phyloP scores from a whole-genome alignment of 23 tunicate species.

The Styela plicata region DNA sequence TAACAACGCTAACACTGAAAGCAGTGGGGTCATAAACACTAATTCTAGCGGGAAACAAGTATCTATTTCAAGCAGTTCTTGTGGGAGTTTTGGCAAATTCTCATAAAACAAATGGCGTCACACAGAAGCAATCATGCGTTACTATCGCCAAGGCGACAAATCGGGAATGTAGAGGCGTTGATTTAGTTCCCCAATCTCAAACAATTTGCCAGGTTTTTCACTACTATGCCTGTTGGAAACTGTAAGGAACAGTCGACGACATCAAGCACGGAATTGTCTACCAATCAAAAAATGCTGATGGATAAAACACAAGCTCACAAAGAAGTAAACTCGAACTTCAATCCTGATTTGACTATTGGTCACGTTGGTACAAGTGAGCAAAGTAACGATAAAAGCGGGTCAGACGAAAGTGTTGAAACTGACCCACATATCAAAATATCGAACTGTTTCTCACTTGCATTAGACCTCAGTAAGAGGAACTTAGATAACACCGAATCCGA shows the following conservation, averaged over 20 bases:
- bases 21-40: too few relatives aligned
- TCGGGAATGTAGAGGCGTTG: too few relatives aligned
- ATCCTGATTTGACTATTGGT: background rate
- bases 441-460: slow-evolving; percentile 26
- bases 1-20: background rate
- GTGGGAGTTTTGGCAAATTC: too few relatives aligned
- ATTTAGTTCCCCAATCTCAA: background rate
- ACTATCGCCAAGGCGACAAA: background rate
- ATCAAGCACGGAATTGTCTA: background rate
- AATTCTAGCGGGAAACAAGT: too few relatives aligned
- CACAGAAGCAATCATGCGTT: background rate
- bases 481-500: background rate
- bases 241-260: background rate
- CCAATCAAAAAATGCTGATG: background rate
- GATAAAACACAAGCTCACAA: background rate
- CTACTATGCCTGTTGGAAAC: background rate
- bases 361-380: too few relatives aligned
- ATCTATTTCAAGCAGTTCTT: too few relatives aligned
- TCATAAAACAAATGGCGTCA: too few relatives aligned
- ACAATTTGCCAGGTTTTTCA: background rate
- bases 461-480: slow-evolving; percentile 8
- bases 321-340: background rate
- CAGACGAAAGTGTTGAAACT: background rate
- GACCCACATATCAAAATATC: slow-evolving; percentile 1
- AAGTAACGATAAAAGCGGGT: background rate